phyloP scores from a whole-genome alignment of 2,797 vertebrate genomes.

The Parauchenoglanis ngamensis region DNA sequence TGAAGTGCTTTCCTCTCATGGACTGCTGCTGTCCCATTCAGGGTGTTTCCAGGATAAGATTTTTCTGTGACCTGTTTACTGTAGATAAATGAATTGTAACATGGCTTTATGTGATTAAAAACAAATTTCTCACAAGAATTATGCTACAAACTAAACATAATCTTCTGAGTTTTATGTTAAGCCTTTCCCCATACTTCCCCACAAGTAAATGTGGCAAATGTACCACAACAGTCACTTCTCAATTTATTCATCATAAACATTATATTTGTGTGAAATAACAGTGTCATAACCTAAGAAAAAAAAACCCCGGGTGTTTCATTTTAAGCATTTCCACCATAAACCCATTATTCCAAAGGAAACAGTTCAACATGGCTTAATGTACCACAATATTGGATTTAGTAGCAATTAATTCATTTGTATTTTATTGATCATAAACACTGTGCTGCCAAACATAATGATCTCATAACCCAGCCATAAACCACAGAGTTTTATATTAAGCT shows the following conservation, averaged over 20 bases:
- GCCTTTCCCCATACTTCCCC: background rate
- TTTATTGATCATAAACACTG: background rate
- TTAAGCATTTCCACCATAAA: background rate
- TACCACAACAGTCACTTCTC: background rate
- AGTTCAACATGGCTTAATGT: background rate
- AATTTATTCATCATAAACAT: background rate
- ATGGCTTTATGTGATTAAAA: background rate
- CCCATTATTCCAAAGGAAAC: background rate
- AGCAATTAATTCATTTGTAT: background rate
- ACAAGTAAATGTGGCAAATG: no score
- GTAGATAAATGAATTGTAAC: background rate
- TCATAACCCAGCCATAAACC: no score
- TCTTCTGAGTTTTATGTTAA: background rate
- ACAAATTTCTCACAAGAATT: background rate
- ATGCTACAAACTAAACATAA: background rate
- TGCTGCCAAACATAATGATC: background rate
- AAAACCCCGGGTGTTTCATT: background rate
- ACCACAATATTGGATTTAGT: background rate
- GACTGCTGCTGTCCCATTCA: background rate
- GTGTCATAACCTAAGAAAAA: background rate
- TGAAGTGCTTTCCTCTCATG: background rate
- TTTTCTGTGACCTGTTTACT: background rate
- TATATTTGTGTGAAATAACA: background rate
- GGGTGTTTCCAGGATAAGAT: background rate
- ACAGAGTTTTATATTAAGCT: background rate